A percentile compares a stretch with the other conserved stretches of the same genome.
phyloP scores from a whole-genome alignment of 2,888 invertebrate species.

The Cephus runcator region DNA sequence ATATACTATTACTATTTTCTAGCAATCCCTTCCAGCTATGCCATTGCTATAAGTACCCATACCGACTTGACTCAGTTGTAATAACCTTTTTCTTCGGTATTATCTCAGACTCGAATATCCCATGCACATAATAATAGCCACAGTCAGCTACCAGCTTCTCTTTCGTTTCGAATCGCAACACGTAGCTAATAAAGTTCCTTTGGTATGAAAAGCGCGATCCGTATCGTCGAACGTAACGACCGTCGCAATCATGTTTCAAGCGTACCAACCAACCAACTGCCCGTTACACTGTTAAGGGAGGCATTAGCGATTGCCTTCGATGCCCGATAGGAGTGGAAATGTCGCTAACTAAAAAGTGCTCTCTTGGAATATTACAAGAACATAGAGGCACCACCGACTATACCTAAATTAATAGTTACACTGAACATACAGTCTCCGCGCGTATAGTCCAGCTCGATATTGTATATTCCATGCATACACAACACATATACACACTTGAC shows the following conservation, averaged over 20 bases:
- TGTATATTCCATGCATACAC: no score
- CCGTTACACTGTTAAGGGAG: background rate
- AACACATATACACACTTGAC: no score
- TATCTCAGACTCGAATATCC: background rate
- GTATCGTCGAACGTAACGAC: background rate
- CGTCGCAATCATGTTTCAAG: conserved; percentile 1
- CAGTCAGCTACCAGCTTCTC: background rate
- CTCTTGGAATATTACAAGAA: background rate
- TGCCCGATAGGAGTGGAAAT: background rate
- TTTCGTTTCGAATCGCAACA: background rate
- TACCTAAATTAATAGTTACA: background rate
- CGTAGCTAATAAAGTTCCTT: conserved; percentile 5
- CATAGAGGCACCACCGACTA: background rate
- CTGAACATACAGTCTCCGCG: no score
- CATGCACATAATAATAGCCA: background rate
- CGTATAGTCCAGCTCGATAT: no score
- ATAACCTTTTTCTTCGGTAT: background rate
- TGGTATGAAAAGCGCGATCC: background rate
- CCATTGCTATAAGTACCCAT: background rate
- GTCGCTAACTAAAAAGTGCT: background rate
- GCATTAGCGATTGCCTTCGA: conserved; percentile 3
- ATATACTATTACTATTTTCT: background rate
- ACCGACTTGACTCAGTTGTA: background rate
- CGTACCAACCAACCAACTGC: background rate
- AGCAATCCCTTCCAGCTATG: background rate